Base-by-base conservation (phyloP, 2,113 vertebrate genomes). In the Spilogale gracilis region DNA sequence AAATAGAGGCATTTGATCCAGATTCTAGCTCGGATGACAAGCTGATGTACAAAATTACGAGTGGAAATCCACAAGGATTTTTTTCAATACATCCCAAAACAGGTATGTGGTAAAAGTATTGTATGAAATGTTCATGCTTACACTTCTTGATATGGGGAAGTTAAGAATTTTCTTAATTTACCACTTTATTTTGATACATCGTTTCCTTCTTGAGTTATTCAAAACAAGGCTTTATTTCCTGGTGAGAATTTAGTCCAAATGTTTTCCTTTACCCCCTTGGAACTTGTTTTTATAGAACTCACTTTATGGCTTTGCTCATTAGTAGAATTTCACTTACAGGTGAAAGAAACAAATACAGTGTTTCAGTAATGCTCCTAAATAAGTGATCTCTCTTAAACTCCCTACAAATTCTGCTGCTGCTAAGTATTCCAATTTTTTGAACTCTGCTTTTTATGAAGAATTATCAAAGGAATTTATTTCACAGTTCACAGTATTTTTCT, bases 1-100 rank as follows among this genome's bases (percentile, higher is more conserved):
- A 99, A 79, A 99, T 99, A 38, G 99, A 99, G 48, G 99, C 99
- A 0, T 99, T 99, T 81, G 99, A 99, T 98, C 99, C 99, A 1
- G 99, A 99, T 95, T 99, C 99, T 0, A 99, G 99, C 93, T 99
- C 99, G 90, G 99, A 98, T 4, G 99, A 99, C 96, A 99, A 99
- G 95, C 98, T 99, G 96, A 98, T 97, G 7, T 99, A 99, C 98
- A 99, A 97, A 98, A 99, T 99, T 98, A 99, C 99, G 87, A 99
- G 99, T 76, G 99, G 99, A 94, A 99, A 99, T 98, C 99, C 99
- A 1, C 99, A 99, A 96, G 99, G 99, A n/a, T 99, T 99, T 98
- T 99, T 99, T 71, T 96, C 98, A 91, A 99, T 99, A 80, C 99
- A 99, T 94, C 95, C 99, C 83, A 99, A 99, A 98, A 99, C 99